phyloP scores from a whole-genome alignment of 2,113 vertebrate genomes.

The Riparia riparia region DNA sequence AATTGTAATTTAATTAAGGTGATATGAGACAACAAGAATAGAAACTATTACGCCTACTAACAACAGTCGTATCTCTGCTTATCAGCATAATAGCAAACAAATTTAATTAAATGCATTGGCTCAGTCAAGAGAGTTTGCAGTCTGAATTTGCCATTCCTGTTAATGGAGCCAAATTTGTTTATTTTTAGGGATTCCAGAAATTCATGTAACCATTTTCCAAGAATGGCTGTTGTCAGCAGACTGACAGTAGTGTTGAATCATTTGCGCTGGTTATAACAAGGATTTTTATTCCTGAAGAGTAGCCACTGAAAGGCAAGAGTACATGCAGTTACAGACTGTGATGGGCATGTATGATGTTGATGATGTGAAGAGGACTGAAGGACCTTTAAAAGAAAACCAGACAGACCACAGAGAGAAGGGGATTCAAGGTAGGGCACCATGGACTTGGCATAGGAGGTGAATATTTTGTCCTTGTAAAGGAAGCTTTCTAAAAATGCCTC shows the following conservation, averaged over 20 bases:
- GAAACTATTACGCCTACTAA: not conserved
- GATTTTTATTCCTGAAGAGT: not conserved
- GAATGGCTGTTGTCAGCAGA: not conserved
- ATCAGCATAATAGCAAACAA: not conserved
- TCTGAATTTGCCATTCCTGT: slow-evolving; percentile 2
- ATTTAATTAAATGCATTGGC: slow-evolving; percentile 43
- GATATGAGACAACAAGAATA: not conserved
- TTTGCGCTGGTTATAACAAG: not conserved
- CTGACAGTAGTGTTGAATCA: not conserved
- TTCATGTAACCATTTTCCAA: slow-evolving; percentile 22
- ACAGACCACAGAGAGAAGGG: not conserved
- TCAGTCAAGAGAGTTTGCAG: slow-evolving; percentile 10
- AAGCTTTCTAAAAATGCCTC: slow-evolving; percentile 43
- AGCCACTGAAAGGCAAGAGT: not conserved
- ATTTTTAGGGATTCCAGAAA: slow-evolving; percentile 28
- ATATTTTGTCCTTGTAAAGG: not conserved
- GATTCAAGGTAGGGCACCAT: slow-evolving; percentile 17
- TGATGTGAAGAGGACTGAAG: not conserved
- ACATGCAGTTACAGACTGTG: rapidly evolving
- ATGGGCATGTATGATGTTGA: not conserved
- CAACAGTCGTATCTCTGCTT: slow-evolving; percentile 18
- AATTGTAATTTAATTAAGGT: slow-evolving; percentile 33
- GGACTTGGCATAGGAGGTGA: not conserved
- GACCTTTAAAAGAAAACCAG: not conserved
- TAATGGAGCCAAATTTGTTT: slow-evolving; percentile 19